A percentile compares a stretch with the other conserved stretches of the same genome.
phyloP scores from a whole-genome alignment of 2,888 invertebrate species.

The Trichacis sp. region DNA sequence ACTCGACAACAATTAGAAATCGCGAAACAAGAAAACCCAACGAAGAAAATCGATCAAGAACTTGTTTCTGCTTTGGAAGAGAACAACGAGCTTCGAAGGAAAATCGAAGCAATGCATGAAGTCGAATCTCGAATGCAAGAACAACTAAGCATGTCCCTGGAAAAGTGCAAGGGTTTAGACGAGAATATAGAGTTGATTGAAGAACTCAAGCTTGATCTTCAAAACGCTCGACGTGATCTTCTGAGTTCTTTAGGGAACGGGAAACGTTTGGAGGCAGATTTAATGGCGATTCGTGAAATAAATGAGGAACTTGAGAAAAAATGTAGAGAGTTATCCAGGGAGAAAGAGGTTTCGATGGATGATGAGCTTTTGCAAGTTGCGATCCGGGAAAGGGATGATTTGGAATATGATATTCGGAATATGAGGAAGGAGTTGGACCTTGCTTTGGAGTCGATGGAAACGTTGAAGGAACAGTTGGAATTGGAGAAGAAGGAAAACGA shows the following conservation, averaged over 20 bases:
- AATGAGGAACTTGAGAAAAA: conserved; percentile 68
- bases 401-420: conserved; percentile 74
- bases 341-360: conserved; percentile 46
- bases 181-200: conserved; percentile 53
- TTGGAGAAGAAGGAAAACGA: conserved; percentile 51
- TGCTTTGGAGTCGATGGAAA: conserved; percentile 56
- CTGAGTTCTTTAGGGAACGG: conserved; percentile 62
- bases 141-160: conserved; percentile 49
- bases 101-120: conserved; percentile 62
- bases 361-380: conserved; percentile 46
- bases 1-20: conserved; percentile 67
- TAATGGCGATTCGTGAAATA: conserved; percentile 65
- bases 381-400: conserved; percentile 72
- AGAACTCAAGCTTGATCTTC: conserved; percentile 55
- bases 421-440: conserved; percentile 72
- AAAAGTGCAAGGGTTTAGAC: conserved; percentile 51
- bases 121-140: conserved; percentile 53
- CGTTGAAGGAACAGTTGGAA: conserved; percentile 37
- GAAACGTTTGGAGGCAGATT: conserved; percentile 68
- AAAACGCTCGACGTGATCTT: conserved; percentile 62
- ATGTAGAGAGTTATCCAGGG: conserved; percentile 52
- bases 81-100: conserved; percentile 63
- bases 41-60: conserved; percentile 43
- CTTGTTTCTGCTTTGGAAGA: conserved; percentile 53
- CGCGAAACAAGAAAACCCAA: conserved; percentile 63